Evolutionary conservation across 2,797 vertebrate species (phyloP), one percentile per base, ranked within the genome.

Genomic region (Anabacerthia variegaticeps): DNA sequence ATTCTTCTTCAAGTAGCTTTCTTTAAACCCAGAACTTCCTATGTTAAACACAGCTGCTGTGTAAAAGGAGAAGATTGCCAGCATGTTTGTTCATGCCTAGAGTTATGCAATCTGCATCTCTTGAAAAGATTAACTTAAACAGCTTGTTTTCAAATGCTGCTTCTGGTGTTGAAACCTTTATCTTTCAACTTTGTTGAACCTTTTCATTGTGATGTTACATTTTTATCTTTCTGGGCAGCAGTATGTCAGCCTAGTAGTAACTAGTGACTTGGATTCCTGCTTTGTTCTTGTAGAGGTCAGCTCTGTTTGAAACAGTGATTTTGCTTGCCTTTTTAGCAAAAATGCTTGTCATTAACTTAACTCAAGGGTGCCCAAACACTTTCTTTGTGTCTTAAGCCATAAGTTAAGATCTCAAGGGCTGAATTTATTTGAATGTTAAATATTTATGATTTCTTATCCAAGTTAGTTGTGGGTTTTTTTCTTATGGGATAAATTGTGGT

Each of bases 131-230:
- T 94, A 67, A 95, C 78, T 88, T 96, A 91, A 97, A 95, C 94
- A 95, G 88, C 85, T 95, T 96, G 82, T 97, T 92, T 97, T 97
- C 97, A 97, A 96, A 88, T 95, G 94, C 95, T 97, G 92, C 92
- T 95, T 97, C 96, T 95, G 89, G 94, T 91, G 92, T 92, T 86
- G 92, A 96, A 96, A 96, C 91, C 89, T 91, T 90, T 89, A 44
- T 85, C 86, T 93, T 68, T 90, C 91, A 85, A 94, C 63, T 94
- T 95, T n/a, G 93, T 95, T 96, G 93, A 93, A 95, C 90, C 52
- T 96, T 96, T 93, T 79, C 66, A 41, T 96, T 95, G 95, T 95
- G 93, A 62, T 95, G 85, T 90, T 96, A 88, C 1, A 1, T 94
- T 95, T 92, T 93, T 95, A 81, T 95, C 89, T 96, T 90, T 95